Percentiles rank a stretch among this genome's conserved stretches.
Conservation (phyloP, 2,113 vertebrate genomes). For the Amazona vittata region DNA sequence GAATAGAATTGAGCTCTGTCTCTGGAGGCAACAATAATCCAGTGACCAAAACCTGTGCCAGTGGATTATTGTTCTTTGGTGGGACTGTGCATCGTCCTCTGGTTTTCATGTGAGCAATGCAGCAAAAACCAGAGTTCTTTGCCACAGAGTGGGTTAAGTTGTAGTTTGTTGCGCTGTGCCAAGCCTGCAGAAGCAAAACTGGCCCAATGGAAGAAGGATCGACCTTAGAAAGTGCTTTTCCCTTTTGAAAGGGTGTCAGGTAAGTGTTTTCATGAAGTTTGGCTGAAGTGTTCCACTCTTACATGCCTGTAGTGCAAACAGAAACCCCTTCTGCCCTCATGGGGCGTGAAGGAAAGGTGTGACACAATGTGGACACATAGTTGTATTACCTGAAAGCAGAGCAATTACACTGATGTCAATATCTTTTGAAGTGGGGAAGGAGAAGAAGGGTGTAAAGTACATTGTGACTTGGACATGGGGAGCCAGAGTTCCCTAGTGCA, state of each 20-base stretch:
- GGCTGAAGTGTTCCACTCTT: neutral
- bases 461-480: accelerated
- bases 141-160: neutral
- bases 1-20: neutral
- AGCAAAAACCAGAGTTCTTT: neutral
- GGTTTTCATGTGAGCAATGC: neutral
- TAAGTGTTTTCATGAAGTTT: neutral
- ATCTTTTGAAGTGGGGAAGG: neutral
- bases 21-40: neutral
- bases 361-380: neutral
- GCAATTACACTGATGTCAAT: neutral
- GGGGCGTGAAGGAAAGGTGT: neutral
- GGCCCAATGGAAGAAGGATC: neutral
- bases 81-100: accelerated
- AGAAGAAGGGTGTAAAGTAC: neutral
- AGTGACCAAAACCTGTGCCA: neutral
- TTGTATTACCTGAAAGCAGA: neutral
- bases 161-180: neutral
- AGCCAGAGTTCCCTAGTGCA: neutral
- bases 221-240: neutral
- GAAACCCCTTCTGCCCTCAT: neutral
- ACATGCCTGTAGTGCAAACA: neutral
- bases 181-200: neutral
- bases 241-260: neutral
- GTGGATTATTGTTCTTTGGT: neutral